phyloP scores from a whole-genome alignment of 1,140 invertebrate species.

The Drosophila athabasca region DNA sequence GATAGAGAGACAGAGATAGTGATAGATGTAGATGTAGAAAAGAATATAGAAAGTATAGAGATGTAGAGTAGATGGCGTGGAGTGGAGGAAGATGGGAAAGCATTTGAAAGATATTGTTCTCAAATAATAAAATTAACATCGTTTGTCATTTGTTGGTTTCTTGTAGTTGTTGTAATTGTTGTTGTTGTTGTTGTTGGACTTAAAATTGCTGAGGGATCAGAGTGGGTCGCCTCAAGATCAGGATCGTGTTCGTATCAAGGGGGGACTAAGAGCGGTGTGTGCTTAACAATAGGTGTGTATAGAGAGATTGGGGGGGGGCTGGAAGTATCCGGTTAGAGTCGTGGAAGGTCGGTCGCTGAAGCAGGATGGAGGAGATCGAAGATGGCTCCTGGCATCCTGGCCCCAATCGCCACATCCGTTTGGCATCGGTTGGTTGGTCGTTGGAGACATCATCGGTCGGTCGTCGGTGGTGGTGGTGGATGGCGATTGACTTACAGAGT shows the following conservation, averaged over 20 bases:
- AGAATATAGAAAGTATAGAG: slow-evolving; percentile 10
- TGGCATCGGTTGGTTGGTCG: slow-evolving; percentile 45
- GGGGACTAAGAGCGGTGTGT: slow-evolving; percentile 71
- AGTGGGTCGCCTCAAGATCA: slow-evolving; percentile 38
- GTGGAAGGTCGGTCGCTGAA: slow-evolving; percentile 52
- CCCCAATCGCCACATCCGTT: slow-evolving; percentile 39
- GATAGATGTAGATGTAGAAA: slow-evolving; percentile 39
- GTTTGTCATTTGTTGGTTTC: slow-evolving; percentile 76
- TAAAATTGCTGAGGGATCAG: slow-evolving; percentile 62
- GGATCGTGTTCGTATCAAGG: slow-evolving; percentile 49
- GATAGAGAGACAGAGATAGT: slow-evolving; percentile 31
- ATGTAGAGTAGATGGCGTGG: no score
- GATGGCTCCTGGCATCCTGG: slow-evolving; percentile 16
- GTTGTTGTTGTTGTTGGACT: slow-evolving; percentile 77
- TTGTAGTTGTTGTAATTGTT: slow-evolving; percentile 62
- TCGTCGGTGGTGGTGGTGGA: slow-evolving; percentile 1
- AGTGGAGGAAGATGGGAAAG: slow-evolving; percentile 10
- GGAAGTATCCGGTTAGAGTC: slow-evolving; percentile 61
- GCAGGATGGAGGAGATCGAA: slow-evolving; percentile 31
- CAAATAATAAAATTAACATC: slow-evolving; percentile 77
- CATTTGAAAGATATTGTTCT: slow-evolving; percentile 44
- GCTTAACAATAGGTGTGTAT: slow-evolving; percentile 65
- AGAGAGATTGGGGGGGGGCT: slow-evolving; percentile 39
- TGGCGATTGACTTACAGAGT: slow-evolving; percentile 68
- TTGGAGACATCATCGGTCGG: no score